These are phyloP conservation scores for Stenoptilia bipunctidactyla DNA, from an alignment of 2,888 invertebrate species.

Conservation along the genomic window DNA sequence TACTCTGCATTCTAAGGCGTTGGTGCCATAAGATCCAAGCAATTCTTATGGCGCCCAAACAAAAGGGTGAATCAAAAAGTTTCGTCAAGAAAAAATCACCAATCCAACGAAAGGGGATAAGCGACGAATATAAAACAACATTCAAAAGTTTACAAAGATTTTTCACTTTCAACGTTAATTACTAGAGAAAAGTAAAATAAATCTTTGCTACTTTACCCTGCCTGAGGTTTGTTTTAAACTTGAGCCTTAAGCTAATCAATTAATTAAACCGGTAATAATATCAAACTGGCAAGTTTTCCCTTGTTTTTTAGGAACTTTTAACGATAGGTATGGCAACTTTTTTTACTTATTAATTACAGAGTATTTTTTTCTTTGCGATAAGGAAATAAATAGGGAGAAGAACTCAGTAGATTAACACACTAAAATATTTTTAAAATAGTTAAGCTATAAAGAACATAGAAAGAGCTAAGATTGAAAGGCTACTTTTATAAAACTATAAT, in stretches of 20 bases:
- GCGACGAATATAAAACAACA: constrained; percentile 34
- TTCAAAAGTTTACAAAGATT: constrained; percentile 54
- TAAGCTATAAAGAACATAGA: too few relatives aligned
- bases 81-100: constrained; percentile 58
- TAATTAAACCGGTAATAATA: constrained; percentile 54
- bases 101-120: constrained; percentile 61
- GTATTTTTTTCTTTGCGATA: too few relatives aligned
- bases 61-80: constrained; percentile 65
- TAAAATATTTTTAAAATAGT: too few relatives aligned
- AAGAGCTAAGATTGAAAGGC: too few relatives aligned
- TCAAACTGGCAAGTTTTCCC: constrained; percentile 7
- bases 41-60: too few relatives aligned
- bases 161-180: constrained; percentile 68
- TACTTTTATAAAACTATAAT: too few relatives aligned
- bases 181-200: constrained; percentile 61
- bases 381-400: too few relatives aligned
- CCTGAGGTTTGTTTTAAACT: constrained; percentile 37
- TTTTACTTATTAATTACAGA: too few relatives aligned
- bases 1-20: constrained; percentile 20
- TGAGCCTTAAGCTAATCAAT: constrained; percentile 53
- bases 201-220: constrained; percentile 48
- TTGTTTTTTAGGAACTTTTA: constrained; percentile 2
- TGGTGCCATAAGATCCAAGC: constrained; percentile 27
- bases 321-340: too few relatives aligned
- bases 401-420: too few relatives aligned